Percentiles rank a stretch among this genome's conserved stretches.
phyloP scores from a whole-genome alignment of 2,113 vertebrate genomes.

The Canis aureus region DNA sequence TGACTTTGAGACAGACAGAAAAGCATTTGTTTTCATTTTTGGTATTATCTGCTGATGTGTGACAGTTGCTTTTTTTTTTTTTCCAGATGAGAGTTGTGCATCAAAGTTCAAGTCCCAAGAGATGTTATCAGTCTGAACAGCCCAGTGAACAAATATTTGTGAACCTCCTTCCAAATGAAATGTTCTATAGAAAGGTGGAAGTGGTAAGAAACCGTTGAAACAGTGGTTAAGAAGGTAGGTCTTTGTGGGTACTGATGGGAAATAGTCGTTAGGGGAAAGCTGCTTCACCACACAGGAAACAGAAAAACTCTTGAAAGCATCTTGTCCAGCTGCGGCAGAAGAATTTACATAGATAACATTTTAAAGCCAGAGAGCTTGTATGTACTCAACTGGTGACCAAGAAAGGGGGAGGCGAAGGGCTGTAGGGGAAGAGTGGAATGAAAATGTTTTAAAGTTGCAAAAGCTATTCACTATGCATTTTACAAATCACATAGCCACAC shows the following conservation, averaged over 20 bases:
- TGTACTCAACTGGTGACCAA: constrained; percentile 62
- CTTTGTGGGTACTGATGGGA: constrained; percentile 95
- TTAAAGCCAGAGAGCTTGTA: constrained; percentile 78
- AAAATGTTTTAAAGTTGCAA: not conserved
- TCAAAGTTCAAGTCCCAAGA: constrained; percentile 86
- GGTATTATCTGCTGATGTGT: constrained; percentile 61
- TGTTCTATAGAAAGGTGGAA: constrained; percentile 90
- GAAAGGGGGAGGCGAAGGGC: not conserved
- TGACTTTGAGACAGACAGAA: not conserved
- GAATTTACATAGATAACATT: constrained; percentile 83
- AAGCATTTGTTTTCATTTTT: not conserved
- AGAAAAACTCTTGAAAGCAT: constrained; percentile 87
- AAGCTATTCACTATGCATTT: not conserved
- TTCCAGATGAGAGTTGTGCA: constrained; percentile 66
- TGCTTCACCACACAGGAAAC: constrained; percentile 90
- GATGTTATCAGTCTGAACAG: constrained; percentile 89
- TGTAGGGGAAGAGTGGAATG: constrained; percentile 37
- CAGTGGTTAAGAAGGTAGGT: constrained; percentile 93
- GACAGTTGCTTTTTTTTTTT: constrained; percentile 72
- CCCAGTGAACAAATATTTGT: constrained; percentile 83
- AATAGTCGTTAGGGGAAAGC: constrained; percentile 94
- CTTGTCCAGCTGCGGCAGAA: constrained; percentile 89
- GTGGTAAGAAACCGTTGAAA: constrained; percentile 95
- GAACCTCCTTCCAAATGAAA: constrained; percentile 73
- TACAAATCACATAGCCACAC: not conserved